phyloP scores from a whole-genome alignment of 2,113 vertebrate genomes.

The Burhinus oedicnemus region DNA sequence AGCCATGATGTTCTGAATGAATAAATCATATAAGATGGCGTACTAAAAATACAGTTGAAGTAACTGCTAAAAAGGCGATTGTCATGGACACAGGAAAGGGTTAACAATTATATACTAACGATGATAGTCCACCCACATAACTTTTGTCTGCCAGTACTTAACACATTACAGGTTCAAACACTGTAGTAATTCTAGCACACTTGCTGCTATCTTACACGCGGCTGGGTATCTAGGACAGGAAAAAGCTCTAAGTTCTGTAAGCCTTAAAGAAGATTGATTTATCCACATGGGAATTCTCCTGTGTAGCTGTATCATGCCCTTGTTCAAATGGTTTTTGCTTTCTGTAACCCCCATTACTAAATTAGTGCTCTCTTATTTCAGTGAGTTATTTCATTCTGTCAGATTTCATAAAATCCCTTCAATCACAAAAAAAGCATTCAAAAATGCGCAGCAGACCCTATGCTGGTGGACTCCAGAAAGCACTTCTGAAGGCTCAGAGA shows the following conservation, averaged over 20 bases:
- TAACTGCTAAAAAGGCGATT: background rate
- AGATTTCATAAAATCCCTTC: background rate
- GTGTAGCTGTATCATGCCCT: background rate
- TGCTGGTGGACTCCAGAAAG: background rate
- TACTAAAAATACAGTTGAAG: background rate
- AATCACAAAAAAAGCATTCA: background rate
- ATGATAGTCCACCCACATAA: background rate
- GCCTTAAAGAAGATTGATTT: constrained; percentile 1
- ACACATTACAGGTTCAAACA: constrained; percentile 17
- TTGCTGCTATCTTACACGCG: constrained; percentile 77
- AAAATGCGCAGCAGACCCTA: background rate
- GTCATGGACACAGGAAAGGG: background rate
- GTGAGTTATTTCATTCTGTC: background rate
- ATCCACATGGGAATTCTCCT: background rate
- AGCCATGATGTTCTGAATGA: background rate
- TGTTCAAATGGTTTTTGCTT: background rate
- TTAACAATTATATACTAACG: background rate
- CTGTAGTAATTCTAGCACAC: constrained; percentile 67
- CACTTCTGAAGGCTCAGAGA: background rate
- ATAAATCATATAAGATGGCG: background rate
- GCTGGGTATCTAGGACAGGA: constrained; percentile 79
- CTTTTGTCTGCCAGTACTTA: background rate
- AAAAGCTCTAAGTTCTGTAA: constrained; percentile 67
- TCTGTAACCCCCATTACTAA: background rate
- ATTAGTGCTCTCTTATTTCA: constrained; percentile 8